These are phyloP conservation scores for Drosophila suboccidentalis DNA, from an alignment of 2,888 invertebrate species.

Conservation along the genomic window DNA sequence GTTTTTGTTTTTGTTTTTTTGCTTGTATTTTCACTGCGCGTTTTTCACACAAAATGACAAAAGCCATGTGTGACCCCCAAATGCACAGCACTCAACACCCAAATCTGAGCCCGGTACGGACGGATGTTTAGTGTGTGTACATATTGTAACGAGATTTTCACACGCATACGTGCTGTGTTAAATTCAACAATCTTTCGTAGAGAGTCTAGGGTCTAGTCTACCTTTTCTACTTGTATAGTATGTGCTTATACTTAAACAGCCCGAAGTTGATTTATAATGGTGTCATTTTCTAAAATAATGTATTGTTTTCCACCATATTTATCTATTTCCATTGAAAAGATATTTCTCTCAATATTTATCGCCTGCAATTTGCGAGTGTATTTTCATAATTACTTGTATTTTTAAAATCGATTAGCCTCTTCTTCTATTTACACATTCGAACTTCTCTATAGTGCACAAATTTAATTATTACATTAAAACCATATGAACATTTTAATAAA, in stretches of 20 bases:
- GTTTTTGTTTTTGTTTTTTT: constrained; percentile 1
- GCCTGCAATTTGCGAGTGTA: neutral
- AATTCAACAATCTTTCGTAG: constrained; percentile 51
- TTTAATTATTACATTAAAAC: neutral
- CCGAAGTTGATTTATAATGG: constrained; percentile 2
- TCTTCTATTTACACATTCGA: neutral
- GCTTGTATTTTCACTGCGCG: constrained; percentile 11
- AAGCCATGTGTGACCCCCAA: constrained; percentile 44
- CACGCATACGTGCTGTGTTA: constrained; percentile 58
- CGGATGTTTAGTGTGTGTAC: constrained; percentile 62
- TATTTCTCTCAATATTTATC: neutral
- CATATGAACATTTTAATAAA: neutral
- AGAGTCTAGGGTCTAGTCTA: neutral
- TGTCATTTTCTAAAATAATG: constrained; percentile 8
- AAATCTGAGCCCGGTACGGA: constrained; percentile 37
- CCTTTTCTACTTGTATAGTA: constrained; percentile 4
- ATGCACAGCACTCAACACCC: neutral
- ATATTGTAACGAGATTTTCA: constrained; percentile 62
- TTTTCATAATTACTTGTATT: neutral
- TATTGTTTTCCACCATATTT: neutral
- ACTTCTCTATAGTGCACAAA: neutral
- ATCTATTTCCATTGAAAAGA: neutral
- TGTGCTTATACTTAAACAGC: constrained; percentile 2
- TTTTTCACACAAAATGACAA: constrained; percentile 47
- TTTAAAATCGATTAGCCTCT: neutral